Conservation (phyloP, 2,888 invertebrate species). For the Agriopis aurantiaria region DNA sequence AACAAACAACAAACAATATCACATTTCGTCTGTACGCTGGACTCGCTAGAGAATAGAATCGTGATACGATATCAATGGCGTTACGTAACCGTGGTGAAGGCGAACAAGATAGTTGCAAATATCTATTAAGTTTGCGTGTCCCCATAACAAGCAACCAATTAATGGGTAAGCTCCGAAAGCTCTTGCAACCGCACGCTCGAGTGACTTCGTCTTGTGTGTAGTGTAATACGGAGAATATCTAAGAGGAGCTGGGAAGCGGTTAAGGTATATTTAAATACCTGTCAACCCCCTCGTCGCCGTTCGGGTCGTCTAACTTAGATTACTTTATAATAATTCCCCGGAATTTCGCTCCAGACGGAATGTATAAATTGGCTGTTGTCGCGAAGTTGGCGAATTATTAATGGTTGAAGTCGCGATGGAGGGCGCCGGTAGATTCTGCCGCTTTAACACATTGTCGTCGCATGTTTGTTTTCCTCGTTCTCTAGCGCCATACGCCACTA, state of each 20-base stretch:
- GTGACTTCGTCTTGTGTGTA: conserved; percentile 60
- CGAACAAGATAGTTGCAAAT: conserved; percentile 41
- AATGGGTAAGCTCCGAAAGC: conserved; percentile 64
- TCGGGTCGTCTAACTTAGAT: conserved; percentile 80
- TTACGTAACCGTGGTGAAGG: conserved; percentile 37
- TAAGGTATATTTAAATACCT: conserved; percentile 79
- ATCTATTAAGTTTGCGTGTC: conserved; percentile 45
- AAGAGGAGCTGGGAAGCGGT: conserved; percentile 60
- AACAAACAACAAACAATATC: conserved; percentile 21
- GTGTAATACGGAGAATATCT: conserved; percentile 65
- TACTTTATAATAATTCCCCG: conserved; percentile 81
- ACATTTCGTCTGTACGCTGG: conserved; percentile 10
- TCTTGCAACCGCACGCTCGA: conserved; percentile 65
- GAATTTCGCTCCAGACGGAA: conserved; percentile 74
- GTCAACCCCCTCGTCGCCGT: conserved; percentile 73
- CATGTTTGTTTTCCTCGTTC: conserved; percentile 64
- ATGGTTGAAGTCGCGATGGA: conserved; percentile 64
- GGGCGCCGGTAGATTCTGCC: conserved; percentile 59
- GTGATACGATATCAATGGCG: conserved; percentile 27
- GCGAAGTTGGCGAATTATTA: conserved; percentile 74
- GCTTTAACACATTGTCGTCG: conserved; percentile 69
- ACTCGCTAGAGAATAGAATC: conserved; percentile 23
- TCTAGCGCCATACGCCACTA: conserved; percentile 57
- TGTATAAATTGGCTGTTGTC: conserved; percentile 76
- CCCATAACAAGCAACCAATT: conserved; percentile 56